Conservation (phyloP, 2,113 vertebrate genomes). For the Pagrus major region DNA sequence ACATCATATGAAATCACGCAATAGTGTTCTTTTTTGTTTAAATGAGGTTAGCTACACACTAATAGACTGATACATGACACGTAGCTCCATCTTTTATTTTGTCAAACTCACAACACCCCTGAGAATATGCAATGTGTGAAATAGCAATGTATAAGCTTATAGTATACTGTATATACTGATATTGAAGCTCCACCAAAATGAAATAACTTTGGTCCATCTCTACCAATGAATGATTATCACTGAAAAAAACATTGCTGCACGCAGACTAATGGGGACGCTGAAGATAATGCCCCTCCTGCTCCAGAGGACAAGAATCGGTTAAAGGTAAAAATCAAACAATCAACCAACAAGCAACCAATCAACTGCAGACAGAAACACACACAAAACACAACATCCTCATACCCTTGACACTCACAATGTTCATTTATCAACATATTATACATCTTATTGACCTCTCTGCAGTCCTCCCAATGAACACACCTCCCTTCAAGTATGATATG, state of each 20-base stretch:
- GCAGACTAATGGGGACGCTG: slow-evolving; percentile 79
- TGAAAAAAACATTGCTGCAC: slow-evolving; percentile 63
- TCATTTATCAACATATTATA: not conserved
- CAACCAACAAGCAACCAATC: not conserved
- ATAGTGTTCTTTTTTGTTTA: not conserved
- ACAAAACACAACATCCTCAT: not conserved
- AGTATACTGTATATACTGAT: not conserved
- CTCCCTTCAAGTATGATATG: not conserved
- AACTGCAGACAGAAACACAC: slow-evolving; percentile 8
- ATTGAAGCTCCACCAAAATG: not conserved
- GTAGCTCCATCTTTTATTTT: not conserved
- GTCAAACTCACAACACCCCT: not conserved
- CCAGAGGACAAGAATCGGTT: slow-evolving; percentile 85
- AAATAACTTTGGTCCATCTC: slow-evolving; percentile 19
- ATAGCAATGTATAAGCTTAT: not conserved
- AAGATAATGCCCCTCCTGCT: slow-evolving; percentile 71
- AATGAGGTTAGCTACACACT: not conserved
- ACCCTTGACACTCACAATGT: not conserved
- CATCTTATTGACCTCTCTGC: not conserved
- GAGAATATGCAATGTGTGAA: slow-evolving; percentile 1
- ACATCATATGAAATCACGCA: not conserved
- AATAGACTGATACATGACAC: not conserved
- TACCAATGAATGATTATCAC: slow-evolving; percentile 39
- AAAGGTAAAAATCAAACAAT: slow-evolving; percentile 84
- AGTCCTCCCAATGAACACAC: not conserved